Conservation (phyloP, 2,113 vertebrate genomes). For the Esox niger region DNA sequence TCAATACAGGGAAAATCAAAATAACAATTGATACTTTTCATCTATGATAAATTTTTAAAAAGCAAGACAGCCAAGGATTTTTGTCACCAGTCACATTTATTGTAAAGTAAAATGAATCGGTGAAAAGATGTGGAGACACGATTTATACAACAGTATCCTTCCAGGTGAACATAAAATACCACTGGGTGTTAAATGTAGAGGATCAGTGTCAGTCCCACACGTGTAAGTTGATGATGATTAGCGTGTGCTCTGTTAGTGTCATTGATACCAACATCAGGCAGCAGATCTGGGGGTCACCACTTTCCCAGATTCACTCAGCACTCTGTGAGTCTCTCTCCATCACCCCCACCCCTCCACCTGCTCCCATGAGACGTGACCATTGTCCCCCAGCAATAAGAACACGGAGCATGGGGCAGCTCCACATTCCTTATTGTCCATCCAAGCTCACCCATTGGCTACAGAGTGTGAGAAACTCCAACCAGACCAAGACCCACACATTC, state of each 20-base stretch:
- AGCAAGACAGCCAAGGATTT: too few relatives aligned
- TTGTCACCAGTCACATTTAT: too few relatives aligned
- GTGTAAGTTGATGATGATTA: not conserved
- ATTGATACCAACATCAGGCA: slow-evolving; percentile 5
- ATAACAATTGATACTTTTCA: too few relatives aligned
- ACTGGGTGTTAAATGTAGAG: too few relatives aligned
- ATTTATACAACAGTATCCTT: too few relatives aligned
- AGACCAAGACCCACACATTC: slow-evolving; percentile 45
- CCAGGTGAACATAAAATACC: too few relatives aligned
- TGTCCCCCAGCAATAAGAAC: too few relatives aligned
- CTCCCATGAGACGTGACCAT: slow-evolving; percentile 24
- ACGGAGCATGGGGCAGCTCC: too few relatives aligned
- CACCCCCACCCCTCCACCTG: slow-evolving; percentile 31
- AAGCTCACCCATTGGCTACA: slow-evolving; percentile 44
- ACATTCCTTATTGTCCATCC: slow-evolving; percentile 12
- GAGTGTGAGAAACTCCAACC: slow-evolving; percentile 49
- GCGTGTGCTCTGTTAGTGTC: not conserved
- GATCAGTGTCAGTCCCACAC: not conserved
- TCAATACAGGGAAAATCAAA: too few relatives aligned
- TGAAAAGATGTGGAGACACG: too few relatives aligned
- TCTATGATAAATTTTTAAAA: too few relatives aligned
- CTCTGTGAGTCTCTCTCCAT: slow-evolving; percentile 23
- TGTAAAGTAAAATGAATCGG: too few relatives aligned
- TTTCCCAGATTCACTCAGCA: slow-evolving; percentile 38
- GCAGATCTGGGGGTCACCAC: slow-evolving; percentile 30